Percentiles rank a stretch among this genome's conserved stretches.
Evolutionary conservation across 2,113 vertebrate species (phyloP).

Genomic region (Baryphthengus martii): DNA sequence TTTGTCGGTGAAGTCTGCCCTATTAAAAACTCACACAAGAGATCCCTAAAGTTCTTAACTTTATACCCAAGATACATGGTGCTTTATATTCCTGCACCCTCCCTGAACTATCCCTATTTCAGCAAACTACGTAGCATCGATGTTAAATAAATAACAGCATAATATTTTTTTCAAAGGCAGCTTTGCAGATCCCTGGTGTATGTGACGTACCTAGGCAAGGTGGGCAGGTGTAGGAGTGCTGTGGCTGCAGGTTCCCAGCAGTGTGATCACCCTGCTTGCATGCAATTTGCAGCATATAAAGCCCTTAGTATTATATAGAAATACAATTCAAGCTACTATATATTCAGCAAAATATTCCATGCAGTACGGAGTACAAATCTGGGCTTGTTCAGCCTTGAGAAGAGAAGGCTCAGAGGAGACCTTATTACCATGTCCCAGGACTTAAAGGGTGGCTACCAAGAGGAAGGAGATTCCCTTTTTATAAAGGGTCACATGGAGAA

Average conservation of each 20-base stretch:
- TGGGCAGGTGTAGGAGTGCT: not conserved
- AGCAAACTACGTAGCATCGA: not conserved
- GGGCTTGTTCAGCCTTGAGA: too few species aligned
- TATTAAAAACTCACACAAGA: not conserved
- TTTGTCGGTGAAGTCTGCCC: not conserved
- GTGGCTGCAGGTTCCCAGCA: not conserved
- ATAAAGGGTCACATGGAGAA: too few species aligned
- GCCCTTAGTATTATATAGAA: not conserved
- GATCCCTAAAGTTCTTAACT: not conserved
- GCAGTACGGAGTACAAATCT: not conserved
- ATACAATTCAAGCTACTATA: not conserved
- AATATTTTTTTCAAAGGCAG: not conserved
- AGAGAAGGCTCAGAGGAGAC: too few species aligned
- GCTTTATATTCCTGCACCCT: not conserved
- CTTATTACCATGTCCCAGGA: too few species aligned
- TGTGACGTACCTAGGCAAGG: not conserved
- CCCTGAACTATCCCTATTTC: not conserved
- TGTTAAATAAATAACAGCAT: not conserved
- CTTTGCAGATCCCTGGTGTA: fast-evolving
- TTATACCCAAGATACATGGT: too few species aligned
- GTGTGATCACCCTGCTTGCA: not conserved
- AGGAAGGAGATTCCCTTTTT: too few species aligned
- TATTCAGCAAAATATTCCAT: not conserved
- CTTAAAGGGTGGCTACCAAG: too few species aligned
- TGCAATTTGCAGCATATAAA: not conserved